Base-by-base conservation (phyloP, 2,888 invertebrate species). In the Sinopyrophorus schimmeli region DNA sequence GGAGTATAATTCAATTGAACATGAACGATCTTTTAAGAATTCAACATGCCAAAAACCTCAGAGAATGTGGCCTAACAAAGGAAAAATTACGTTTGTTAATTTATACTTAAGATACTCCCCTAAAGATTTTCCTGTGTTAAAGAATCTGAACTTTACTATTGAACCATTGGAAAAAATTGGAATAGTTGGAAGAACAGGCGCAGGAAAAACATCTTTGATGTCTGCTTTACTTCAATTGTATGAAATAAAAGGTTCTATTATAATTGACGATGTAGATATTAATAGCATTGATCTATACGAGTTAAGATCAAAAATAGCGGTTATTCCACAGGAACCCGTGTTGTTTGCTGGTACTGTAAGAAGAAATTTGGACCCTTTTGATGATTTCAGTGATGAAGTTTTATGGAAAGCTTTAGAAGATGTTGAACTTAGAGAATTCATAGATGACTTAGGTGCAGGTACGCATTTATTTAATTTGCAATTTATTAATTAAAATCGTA, bases 321-420 rank as follows among this genome's bases (percentile, higher is more conserved):
- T 92, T 63, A 91, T 92, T 39, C 90, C 91, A 0, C 91, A 92
- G 70, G 90, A 90, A 65, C 90, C 91, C 0, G 88, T 91, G 38
- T 74, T 92, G 32, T 91, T 95, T 74, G 88, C 90, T 0, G 93
- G 92, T 24, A 86, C 89, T 2, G 80, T 95, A 77, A 77, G 94
- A 1, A 86, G 86, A 65, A 95, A 94, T 75, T 77, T 95, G 48
- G 94, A 94, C 75, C 94, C 93, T 1, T 93, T 93, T 70, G 83
- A 87, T 55, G 83, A 86, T 64, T 87, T 86, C 64, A 77, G 80
- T 0, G 93, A 93, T 62, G 63, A 77, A 79, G 78, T 84, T 48
- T 72, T 93, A 1, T 92, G 92, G 92, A 77, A 80, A 52, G 89
- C 88, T 0, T 72, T 93, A 14, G 88, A 89, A 55, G 87, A 91